phyloP scores from a whole-genome alignment of 2,113 vertebrate genomes.

The Poeciliopsis retropinna region DNA sequence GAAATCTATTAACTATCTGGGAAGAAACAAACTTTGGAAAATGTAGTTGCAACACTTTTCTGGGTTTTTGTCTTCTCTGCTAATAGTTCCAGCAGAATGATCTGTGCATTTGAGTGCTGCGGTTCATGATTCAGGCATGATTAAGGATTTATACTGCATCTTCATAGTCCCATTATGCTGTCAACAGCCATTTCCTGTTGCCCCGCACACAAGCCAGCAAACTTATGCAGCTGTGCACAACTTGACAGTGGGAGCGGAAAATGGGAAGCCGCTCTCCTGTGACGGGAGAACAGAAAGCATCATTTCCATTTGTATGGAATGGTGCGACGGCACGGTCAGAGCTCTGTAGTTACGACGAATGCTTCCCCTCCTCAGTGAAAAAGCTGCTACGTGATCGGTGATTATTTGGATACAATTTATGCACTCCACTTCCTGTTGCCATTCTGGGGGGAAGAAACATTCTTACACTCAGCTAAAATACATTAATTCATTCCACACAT shows the following conservation, averaged over 20 bases:
- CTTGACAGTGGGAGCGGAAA: conserved; percentile 74
- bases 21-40: conserved; percentile 14
- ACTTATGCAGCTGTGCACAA: conserved; percentile 73
- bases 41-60: conserved; percentile 6
- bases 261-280: conserved; percentile 74
- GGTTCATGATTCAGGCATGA: conserved; percentile 76
- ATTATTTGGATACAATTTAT: conserved; percentile 59
- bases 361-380: conserved; percentile 40
- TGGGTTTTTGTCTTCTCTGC: conserved; percentile 15
- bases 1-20: neutral
- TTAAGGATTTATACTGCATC: conserved; percentile 76
- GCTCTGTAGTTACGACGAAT: conserved; percentile 49
- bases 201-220: conserved; percentile 59
- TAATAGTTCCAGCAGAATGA: conserved; percentile 42
- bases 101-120: conserved; percentile 59
- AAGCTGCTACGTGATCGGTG: conserved; percentile 51
- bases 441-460: neutral
- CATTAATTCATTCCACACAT: neutral
- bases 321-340: conserved; percentile 47
- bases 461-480: neutral
- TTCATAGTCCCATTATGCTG: conserved; percentile 74
- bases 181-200: conserved; percentile 73
- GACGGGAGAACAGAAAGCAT: conserved; percentile 77
- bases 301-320: conserved; percentile 77
- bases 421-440: conserved; percentile 17